Conservation (phyloP, 2,888 invertebrate genomes). For the Epinotia brunnichana region DNA sequence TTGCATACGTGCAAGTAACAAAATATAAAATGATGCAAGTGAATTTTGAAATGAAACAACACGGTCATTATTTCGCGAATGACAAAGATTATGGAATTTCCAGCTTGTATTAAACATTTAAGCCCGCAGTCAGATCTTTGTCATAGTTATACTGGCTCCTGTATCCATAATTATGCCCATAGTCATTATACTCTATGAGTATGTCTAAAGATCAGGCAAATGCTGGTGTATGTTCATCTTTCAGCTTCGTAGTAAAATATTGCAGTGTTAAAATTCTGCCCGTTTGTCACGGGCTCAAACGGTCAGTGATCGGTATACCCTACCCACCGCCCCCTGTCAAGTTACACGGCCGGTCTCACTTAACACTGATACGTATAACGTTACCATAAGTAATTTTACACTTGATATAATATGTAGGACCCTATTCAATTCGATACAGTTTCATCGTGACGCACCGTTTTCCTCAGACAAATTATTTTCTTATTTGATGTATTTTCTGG, state of each 20-base stretch:
- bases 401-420: conserved; percentile 43
- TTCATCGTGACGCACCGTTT: conserved; percentile 38
- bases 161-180: too few species aligned
- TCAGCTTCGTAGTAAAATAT: background rate
- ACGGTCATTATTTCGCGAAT: too few species aligned
- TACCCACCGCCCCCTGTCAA: background rate
- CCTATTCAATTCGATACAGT: conserved; percentile 42
- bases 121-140: too few species aligned
- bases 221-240: background rate
- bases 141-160: too few species aligned
- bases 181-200: too few species aligned
- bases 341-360: conserved; percentile 19
- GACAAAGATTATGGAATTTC: too few species aligned
- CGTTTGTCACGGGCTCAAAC: background rate
- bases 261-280: background rate
- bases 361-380: conserved; percentile 26
- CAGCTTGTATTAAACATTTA: too few species aligned
- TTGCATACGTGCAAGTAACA: too few species aligned
- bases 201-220: too few species aligned
- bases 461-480: conserved; percentile 22
- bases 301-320: background rate
- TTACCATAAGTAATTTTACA: conserved; percentile 44
- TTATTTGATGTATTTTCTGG: conserved; percentile 25
- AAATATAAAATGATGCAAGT: too few species aligned
- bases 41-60: too few species aligned